These are phyloP conservation scores for Nephila pilipes DNA, from an alignment of 1,140 invertebrate species.

Conservation along the genomic window DNA sequence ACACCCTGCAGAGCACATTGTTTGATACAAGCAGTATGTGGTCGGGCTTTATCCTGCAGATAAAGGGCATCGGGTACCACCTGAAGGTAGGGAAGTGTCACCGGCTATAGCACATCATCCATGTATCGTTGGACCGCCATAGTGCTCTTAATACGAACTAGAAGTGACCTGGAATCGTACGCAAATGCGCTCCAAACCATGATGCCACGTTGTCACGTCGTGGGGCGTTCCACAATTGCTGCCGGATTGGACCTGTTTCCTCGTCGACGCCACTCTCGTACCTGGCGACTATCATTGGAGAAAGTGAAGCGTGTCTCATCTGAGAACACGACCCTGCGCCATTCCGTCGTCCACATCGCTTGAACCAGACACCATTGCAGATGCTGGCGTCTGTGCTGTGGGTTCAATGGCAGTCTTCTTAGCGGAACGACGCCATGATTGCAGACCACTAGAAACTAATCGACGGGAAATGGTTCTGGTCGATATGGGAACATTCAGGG, in stretches of 20 bases:
- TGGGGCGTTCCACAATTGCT: not conserved
- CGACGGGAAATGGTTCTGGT: not conserved
- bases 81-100: not conserved
- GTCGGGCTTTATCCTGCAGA: too few relatives aligned
- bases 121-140: not conserved
- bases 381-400: not conserved
- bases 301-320: not conserved
- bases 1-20: too few relatives aligned
- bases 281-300: not conserved
- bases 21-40: too few relatives aligned
- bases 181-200: not conserved
- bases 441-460: not conserved
- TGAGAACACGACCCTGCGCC: not conserved
- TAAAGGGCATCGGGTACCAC: too few relatives aligned
- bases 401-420: not conserved
- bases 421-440: not conserved
- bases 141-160: not conserved
- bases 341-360: not conserved
- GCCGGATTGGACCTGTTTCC: not conserved
- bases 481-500: too few relatives aligned
- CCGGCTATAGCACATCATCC: not conserved
- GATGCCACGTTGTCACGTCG: not conserved
- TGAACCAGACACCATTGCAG: not conserved
- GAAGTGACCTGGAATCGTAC: not conserved
- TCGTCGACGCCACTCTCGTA: not conserved